Evolutionary conservation across 2,113 vertebrate genomes (phyloP).

Genomic region (Shinisaurus crocodilurus): DNA sequence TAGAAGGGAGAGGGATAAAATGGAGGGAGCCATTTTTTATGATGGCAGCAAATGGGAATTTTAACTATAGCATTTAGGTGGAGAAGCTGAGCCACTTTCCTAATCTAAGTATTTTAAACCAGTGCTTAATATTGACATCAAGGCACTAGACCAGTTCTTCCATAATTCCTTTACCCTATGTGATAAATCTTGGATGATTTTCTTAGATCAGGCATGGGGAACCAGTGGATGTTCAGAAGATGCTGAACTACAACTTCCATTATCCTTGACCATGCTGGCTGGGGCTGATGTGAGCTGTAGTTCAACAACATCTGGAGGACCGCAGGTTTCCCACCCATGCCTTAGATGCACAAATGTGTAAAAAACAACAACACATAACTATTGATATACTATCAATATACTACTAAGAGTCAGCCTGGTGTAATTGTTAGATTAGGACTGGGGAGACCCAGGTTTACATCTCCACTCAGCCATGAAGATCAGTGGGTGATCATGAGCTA

Average conservation of each 20-base stretch:
- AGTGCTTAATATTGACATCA: not conserved
- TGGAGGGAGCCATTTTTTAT: not conserved
- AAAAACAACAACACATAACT: not conserved
- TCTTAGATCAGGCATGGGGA: too few relatives aligned
- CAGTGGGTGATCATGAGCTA: too few relatives aligned
- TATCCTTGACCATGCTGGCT: too few relatives aligned
- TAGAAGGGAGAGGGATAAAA: not conserved
- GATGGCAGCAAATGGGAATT: not conserved
- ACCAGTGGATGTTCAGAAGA: too few relatives aligned
- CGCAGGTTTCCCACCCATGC: too few relatives aligned
- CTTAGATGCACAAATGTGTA: not conserved
- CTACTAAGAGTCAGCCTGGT: not conserved
- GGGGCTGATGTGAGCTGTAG: too few relatives aligned
- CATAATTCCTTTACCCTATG: not conserved
- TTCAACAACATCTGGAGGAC: too few relatives aligned
- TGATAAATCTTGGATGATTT: not conserved
- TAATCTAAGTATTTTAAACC: not conserved
- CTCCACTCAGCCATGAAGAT: too few relatives aligned
- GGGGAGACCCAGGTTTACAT: too few relatives aligned
- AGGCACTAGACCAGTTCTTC: not conserved
- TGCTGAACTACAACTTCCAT: too few relatives aligned
- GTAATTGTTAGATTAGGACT: too few relatives aligned
- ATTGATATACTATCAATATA: not conserved
- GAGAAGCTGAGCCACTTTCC: not conserved
- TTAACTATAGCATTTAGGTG: not conserved